A percentile compares a stretch with the other conserved stretches of the same genome.
Evolutionary conservation across 2,113 vertebrate genomes (phyloP).

Genomic region (Dryoscopus gambensis): DNA sequence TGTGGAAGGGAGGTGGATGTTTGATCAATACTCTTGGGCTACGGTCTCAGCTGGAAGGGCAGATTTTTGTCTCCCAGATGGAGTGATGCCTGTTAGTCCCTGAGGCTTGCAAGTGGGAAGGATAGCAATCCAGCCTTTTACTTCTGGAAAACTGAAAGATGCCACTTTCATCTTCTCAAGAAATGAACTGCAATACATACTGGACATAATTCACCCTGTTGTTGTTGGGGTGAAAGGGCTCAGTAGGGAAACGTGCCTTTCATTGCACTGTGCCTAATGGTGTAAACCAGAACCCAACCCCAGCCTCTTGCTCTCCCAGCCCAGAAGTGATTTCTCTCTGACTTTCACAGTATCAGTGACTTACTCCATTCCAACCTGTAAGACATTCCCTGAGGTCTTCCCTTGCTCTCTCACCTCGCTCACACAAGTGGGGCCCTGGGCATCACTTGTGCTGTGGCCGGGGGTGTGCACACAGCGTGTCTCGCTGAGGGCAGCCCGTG

Average conservation of each 20-base stretch:
- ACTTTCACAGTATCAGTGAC: neutral
- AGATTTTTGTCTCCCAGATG: slow-evolving; percentile 49
- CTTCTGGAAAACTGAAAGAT: neutral
- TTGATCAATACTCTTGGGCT: slow-evolving; percentile 53
- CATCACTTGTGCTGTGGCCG: fast-evolving
- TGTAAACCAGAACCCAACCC: neutral
- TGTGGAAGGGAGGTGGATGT: slow-evolving; percentile 21
- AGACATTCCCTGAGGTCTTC: fast-evolving
- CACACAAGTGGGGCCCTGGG: fast-evolving
- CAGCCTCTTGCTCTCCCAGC: neutral
- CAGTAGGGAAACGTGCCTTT: neutral
- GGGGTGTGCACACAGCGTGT: fast-evolving
- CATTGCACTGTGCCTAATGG: neutral
- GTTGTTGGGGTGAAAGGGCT: neutral
- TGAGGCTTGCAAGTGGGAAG: neutral
- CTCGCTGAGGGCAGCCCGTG: neutral
- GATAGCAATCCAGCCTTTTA: neutral
- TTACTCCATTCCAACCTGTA: neutral
- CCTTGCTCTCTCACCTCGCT: neutral
- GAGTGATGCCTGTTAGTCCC: slow-evolving; percentile 19
- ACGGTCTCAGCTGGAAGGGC: slow-evolving; percentile 26
- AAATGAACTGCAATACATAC: neutral
- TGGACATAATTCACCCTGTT: neutral
- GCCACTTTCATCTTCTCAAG: slow-evolving; percentile 6
- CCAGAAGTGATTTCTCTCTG: neutral